Evolutionary conservation across 2,113 vertebrate genomes (phyloP), one percentile per base, ranked within the genome.

Genomic region (Erythrolamprus reginae): DNA sequence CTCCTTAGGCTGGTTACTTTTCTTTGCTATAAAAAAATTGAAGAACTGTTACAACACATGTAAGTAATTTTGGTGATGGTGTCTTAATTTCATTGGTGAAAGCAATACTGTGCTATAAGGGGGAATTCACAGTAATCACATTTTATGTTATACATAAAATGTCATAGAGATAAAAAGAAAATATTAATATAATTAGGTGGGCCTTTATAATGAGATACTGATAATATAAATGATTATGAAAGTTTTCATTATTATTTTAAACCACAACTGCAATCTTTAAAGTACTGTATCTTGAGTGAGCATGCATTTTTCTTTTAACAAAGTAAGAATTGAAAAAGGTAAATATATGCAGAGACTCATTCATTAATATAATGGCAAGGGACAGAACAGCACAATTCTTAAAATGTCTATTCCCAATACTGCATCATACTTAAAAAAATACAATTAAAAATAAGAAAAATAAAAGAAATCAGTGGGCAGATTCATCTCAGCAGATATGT

Each of bases 111-210:
- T 86, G 7, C 12, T 24, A 10, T 24, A 6, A 90, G 89, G 86
- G 87, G 87, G 19, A 93, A 95, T 91, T 92, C 70, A 33, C 87
- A 92, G n/a, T 88, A 1, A 91, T 95, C 89, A 42, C 33, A 50
- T 93, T 70, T 90, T 95, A 93, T 94, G 42, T 88, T 93, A 84
- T 58, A 90, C 4, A 82, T 58, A 87, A 89, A 95, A 93, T 94
- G 33, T 88, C 28, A 86, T 50, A 58, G 0, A 86, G 3, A 90
- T 83, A 90, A 56, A 87, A 82, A 23, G 91, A 21, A 86, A 7
- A 55, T 4, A 45, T 23, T 86, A 94, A 91, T 86, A 1, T 93
- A 86, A 45, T 89, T 93, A 93, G 61, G 70, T 38, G 52, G 53
- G 87, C 4, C 92, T 90, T 89, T 93, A 19, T 93, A 94, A 82